phyloP scores from a whole-genome alignment of 2,888 invertebrate species.

The Halictus ligatus region DNA sequence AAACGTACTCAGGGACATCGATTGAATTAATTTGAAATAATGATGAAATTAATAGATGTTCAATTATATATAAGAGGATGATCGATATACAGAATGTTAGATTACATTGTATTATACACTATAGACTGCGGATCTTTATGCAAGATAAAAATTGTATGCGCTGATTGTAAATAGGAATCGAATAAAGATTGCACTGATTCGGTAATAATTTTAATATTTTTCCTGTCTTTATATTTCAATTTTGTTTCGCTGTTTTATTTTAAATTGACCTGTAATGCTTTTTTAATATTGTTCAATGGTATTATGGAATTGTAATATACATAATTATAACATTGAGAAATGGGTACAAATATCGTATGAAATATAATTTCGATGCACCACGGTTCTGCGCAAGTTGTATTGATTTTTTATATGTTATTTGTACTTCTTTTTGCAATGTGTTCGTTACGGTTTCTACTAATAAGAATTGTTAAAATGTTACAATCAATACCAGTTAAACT shows the following conservation, averaged over 20 bases:
- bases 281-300: not conserved
- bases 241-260: not conserved
- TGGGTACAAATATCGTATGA: not conserved
- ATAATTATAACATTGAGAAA: not conserved
- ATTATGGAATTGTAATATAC: no score
- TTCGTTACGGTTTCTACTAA: not conserved
- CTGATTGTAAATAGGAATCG: no score
- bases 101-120: no score
- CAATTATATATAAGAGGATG: no score
- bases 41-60: no score
- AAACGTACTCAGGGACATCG: no score
- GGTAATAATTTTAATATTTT: not conserved
- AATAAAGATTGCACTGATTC: no score
- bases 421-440: not conserved
- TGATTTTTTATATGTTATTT: not conserved
- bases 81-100: no score
- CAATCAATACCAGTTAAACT: not conserved
- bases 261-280: not conserved
- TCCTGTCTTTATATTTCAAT: no score
- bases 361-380: not conserved
- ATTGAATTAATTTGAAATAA: no score
- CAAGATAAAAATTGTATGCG: no score
- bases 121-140: no score
- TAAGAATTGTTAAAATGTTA: not conserved
- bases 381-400: not conserved